Conservation (phyloP, 2,888 invertebrate genomes). For the Dryocosmus kuriphilus region DNA sequence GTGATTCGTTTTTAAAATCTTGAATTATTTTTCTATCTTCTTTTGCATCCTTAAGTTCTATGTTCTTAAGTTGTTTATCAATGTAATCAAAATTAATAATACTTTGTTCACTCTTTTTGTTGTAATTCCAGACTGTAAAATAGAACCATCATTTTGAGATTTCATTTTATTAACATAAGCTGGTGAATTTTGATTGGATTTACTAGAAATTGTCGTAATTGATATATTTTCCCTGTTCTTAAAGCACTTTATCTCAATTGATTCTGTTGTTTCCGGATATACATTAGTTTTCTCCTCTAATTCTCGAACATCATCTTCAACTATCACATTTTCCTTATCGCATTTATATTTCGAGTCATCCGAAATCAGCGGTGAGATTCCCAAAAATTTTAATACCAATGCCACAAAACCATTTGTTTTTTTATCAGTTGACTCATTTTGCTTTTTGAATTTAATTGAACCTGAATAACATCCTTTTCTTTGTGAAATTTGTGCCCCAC, state of each 20-base stretch:
- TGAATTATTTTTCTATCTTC: background rate
- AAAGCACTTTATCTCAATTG: background rate
- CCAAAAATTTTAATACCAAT: background rate
- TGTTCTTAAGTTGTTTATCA: background rate
- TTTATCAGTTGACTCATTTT: background rate
- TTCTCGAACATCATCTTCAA: background rate
- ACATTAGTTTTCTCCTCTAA: constrained; percentile 23
- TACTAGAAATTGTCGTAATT: background rate
- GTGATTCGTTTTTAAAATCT: background rate
- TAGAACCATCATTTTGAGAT: background rate
- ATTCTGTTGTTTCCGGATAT: constrained; percentile 14
- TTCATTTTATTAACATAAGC: background rate
- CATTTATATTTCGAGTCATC: background rate
- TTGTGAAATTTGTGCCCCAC: background rate
- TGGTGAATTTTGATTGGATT: background rate
- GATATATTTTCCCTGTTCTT: background rate
- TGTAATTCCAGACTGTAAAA: background rate
- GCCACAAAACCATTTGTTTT: background rate
- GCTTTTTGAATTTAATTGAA: background rate
- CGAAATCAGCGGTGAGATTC: background rate
- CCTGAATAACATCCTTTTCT: background rate
- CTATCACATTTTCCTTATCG: background rate
- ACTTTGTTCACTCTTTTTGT: background rate
- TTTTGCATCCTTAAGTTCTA: background rate
- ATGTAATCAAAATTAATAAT: background rate